Evolutionary conservation across 2,888 invertebrate species (phyloP).

Genomic region (Plagodis pulveraria): DNA sequence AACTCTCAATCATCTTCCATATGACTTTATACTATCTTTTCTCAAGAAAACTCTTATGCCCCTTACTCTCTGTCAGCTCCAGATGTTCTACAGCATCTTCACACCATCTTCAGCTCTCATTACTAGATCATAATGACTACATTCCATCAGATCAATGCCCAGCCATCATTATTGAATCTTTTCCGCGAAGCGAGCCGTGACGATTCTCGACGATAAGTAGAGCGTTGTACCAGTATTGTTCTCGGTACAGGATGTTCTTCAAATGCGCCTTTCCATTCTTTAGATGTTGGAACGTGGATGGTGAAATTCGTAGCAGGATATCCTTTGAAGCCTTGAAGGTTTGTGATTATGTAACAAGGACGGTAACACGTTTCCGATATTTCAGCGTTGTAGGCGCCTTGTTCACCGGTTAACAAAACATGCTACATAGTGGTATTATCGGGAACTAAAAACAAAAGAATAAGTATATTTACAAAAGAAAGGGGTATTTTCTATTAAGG

Average conservation of each 20-base stretch:
- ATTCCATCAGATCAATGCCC: slow-evolving; percentile 1
- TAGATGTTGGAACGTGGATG: slow-evolving; percentile 1
- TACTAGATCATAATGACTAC: background rate
- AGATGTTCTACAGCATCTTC: background rate
- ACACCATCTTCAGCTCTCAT: background rate
- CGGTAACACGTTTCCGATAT: too few relatives aligned
- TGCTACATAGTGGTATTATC: too few relatives aligned
- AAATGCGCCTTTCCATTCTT: slow-evolving; percentile 29
- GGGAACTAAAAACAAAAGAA: too few relatives aligned
- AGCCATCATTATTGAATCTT: slow-evolving; percentile 18
- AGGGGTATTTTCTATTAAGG: too few relatives aligned
- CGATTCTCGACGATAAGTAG: slow-evolving; percentile 38
- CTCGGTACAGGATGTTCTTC: slow-evolving; percentile 26
- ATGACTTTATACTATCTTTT: too few relatives aligned
- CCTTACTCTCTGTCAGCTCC: too few relatives aligned
- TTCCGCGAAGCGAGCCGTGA: slow-evolving; percentile 27
- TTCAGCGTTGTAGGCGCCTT: too few relatives aligned
- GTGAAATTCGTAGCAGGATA: slow-evolving; percentile 16
- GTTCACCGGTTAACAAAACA: too few relatives aligned
- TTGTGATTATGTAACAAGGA: background rate
- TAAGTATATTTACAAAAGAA: too few relatives aligned
- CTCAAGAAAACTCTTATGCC: too few relatives aligned
- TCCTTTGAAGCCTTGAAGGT: slow-evolving; percentile 5
- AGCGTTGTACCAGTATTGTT: slow-evolving; percentile 38
- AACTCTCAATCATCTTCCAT: too few relatives aligned